phyloP scores from a whole-genome alignment of 2,888 invertebrate species.

The Scaptomyza polygonia region DNA sequence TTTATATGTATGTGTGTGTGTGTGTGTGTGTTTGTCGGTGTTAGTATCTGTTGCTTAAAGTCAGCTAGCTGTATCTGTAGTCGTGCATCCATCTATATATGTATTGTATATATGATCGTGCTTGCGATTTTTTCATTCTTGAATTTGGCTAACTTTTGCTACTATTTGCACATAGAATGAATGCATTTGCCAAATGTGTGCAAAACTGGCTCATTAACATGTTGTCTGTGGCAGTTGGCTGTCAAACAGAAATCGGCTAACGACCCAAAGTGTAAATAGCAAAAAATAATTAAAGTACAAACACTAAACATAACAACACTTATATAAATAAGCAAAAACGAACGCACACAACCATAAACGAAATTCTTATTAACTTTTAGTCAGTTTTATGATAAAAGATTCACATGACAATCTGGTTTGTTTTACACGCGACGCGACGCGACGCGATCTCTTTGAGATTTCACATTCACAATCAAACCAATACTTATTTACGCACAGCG shows the following conservation, averaged over 20 bases:
- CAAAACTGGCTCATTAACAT: slow-evolving; percentile 53
- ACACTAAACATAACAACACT: slow-evolving; percentile 10
- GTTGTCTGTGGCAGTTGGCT: slow-evolving; percentile 11
- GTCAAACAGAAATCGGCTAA: slow-evolving; percentile 23
- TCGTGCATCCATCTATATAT: slow-evolving; percentile 14
- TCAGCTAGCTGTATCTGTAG: slow-evolving; percentile 19
- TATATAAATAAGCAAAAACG: neutral
- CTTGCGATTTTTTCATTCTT: slow-evolving; percentile 42
- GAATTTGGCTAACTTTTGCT: slow-evolving; percentile 24
- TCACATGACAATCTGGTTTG: slow-evolving; percentile 73
- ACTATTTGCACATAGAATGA: slow-evolving; percentile 20
- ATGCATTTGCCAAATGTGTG: slow-evolving; percentile 46
- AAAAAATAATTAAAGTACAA: slow-evolving; percentile 30
- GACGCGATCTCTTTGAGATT: slow-evolving; percentile 46
- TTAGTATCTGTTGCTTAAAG: slow-evolving; percentile 13
- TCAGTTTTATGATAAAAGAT: slow-evolving; percentile 22
- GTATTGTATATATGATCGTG: too few relatives aligned
- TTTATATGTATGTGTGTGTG: slow-evolving; percentile 5
- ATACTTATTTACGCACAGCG: slow-evolving; percentile 24
- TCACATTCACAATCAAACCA: slow-evolving; percentile 3
- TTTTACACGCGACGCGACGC: slow-evolving; percentile 58
- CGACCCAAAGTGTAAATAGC: slow-evolving; percentile 27
- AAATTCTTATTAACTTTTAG: neutral
- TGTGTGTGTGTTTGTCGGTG: slow-evolving; percentile 10
- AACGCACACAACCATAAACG: slow-evolving; percentile 1